Base-by-base conservation (phyloP, 2,113 vertebrate genomes). In the Electrona antarctica region DNA sequence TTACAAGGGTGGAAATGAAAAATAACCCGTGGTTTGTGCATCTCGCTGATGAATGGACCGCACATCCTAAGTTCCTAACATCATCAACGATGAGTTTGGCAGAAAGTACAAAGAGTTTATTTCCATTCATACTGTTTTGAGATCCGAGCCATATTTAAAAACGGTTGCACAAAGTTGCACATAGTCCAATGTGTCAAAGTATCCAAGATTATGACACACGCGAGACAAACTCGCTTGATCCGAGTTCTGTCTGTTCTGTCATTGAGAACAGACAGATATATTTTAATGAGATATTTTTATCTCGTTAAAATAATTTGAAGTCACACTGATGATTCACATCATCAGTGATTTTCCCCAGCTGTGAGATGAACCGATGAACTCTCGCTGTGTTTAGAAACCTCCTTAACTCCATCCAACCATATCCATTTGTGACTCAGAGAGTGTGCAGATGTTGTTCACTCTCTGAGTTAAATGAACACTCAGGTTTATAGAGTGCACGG, bases 341-440 rank as follows among this genome's bases (percentile, higher is more conserved):
- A n/a, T 79, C 49, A 79, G 15, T 83, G 60, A 82, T 69, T 65
- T 67, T 57, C 74, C 80, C 65, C 84, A 87, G 78, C 70, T 89
- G 87, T 52, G 51, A 69, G n/a, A 57, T 9, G 52, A 49, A 9
- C 15, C 65, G 48, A 79, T 83, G 51, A 71, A 76, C 59, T 67
- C 73, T 56, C 63, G 11, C 47, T 54, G 21, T 47, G 41, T 63
- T 57, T 54, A 57, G 28, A 62, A 73, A 49, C 13, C 62, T 48
- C 13, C 7, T 52, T 13, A 11, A 52, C 50, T 52, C n/a, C n/a
- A n/a, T n/a, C n/a, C n/a, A n/a, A n/a, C n/a, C 2, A 21, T 9
- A 52, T 52, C 50, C 7, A 52, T 52, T 4, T 52, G 50, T 52
- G 7, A 52, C 50, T 52, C 50, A 9, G 50, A 52, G 9, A 13